phyloP scores from a whole-genome alignment of 2,113 vertebrate genomes.

The Hemicordylus capensis region DNA sequence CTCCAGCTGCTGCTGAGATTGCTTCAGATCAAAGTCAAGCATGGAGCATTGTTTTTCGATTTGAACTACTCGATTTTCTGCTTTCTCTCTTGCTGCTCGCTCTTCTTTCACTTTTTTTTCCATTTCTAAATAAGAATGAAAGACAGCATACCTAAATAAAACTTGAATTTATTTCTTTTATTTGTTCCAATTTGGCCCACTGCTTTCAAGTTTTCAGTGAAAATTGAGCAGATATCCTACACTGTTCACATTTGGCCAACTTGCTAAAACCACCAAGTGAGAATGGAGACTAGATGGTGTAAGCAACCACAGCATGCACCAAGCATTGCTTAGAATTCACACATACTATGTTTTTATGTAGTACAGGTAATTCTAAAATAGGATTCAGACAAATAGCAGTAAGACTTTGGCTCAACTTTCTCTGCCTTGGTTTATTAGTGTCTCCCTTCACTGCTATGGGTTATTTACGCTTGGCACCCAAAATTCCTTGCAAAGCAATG shows the following conservation, averaged over 20 bases:
- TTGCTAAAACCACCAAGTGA: background rate
- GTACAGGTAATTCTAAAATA: background rate
- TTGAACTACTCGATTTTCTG: conserved; percentile 92
- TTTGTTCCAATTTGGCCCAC: background rate
- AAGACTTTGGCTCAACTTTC: background rate
- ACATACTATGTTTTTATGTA: background rate
- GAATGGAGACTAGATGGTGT: background rate
- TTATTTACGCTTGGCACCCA: background rate
- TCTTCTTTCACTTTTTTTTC: conserved; percentile 96
- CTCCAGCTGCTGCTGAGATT: conserved; percentile 95
- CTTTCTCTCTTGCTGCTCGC: conserved; percentile 87
- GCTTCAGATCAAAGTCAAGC: conserved; percentile 97
- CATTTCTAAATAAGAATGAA: conserved; percentile 81
- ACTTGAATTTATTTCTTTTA: background rate
- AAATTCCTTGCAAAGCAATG: background rate
- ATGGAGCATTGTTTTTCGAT: conserved; percentile 98
- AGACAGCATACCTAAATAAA: background rate
- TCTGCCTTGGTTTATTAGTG: background rate
- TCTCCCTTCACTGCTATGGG: background rate
- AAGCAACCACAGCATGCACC: background rate
- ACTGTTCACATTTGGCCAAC: background rate
- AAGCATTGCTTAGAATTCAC: background rate
- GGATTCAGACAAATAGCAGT: background rate
- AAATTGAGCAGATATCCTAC: background rate
- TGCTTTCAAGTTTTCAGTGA: background rate